Percentiles rank a stretch among this genome's conserved stretches.
Conservation (phyloP, 2,797 vertebrate genomes). For the Helicolenus hilgendorfi region DNA sequence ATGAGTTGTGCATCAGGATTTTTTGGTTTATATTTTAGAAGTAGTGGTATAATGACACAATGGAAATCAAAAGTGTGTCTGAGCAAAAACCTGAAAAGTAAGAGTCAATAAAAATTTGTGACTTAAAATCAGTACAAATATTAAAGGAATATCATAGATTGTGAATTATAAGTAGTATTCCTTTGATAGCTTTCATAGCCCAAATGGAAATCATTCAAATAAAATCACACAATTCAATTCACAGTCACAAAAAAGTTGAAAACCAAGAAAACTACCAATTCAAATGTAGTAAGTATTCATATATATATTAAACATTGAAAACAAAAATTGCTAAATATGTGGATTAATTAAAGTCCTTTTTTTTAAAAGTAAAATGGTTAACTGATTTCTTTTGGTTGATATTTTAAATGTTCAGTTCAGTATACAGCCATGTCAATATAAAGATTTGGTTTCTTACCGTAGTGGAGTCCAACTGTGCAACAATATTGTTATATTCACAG, state of each 20-base stretch:
- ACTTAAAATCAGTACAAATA: not conserved
- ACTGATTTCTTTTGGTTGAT: not conserved
- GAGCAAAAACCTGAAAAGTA: not conserved
- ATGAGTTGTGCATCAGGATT: not conserved
- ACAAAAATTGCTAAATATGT: not conserved
- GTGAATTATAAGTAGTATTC: not conserved
- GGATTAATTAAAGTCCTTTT: not conserved
- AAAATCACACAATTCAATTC: not conserved
- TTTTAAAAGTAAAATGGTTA: too few relatives aligned
- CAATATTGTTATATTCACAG: conserved; percentile 1
- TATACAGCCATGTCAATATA: not conserved
- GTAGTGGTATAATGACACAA: not conserved
- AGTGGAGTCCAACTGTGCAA: conserved; percentile 6
- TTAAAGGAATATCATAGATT: not conserved
- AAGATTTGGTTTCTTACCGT: conserved; percentile 39
- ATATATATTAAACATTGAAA: not conserved
- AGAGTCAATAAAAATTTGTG: not conserved
- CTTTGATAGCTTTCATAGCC: not conserved
- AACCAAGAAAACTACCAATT: not conserved
- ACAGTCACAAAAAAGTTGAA: not conserved
- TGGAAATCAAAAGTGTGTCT: not conserved
- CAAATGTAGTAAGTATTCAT: not conserved
- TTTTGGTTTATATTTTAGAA: not conserved
- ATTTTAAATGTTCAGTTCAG: not conserved
- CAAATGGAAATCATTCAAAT: not conserved